These are phyloP conservation scores for Brachionus asplanchnoidis DNA, from an alignment of 1,140 invertebrate species.

Conservation along the genomic window DNA sequence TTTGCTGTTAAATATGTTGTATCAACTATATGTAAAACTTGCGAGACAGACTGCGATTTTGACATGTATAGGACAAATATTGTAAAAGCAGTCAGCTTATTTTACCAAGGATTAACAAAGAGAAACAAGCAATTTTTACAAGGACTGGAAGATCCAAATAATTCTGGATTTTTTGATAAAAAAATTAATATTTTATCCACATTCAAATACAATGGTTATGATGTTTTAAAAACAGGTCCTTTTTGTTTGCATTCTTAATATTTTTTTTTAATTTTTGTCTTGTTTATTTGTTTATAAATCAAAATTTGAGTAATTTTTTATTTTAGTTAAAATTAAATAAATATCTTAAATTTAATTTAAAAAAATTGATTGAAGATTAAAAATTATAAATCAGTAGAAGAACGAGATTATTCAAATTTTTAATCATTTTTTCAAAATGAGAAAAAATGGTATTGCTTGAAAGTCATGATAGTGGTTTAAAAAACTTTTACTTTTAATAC, in stretches of 20 bases:
- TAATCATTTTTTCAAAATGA: too few species aligned
- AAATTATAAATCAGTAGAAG: too few species aligned
- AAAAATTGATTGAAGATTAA: too few species aligned
- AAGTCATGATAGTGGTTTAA: too few species aligned
- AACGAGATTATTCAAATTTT: too few species aligned
- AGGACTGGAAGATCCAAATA: neutral
- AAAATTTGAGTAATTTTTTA: too few species aligned
- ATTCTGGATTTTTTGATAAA: constrained; percentile 4
- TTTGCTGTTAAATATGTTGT: neutral
- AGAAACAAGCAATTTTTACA: neutral
- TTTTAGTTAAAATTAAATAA: too few species aligned
- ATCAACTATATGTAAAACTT: neutral
- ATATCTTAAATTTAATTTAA: too few species aligned
- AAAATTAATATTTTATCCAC: neutral
- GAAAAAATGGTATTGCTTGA: too few species aligned
- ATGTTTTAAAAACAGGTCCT: neutral
- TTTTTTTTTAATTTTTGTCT: neutral
- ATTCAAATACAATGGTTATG: constrained; percentile 15
- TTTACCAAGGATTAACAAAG: neutral
- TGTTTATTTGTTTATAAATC: too few species aligned
- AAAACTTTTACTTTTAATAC: too few species aligned
- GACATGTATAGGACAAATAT: constrained; percentile 18
- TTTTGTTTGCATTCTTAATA: neutral
- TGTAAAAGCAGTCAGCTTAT: neutral
- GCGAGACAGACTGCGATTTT: constrained; percentile 14